Evolutionary conservation across 2,113 vertebrate species (phyloP).

Genomic region (Collichthys lucidus): DNA sequence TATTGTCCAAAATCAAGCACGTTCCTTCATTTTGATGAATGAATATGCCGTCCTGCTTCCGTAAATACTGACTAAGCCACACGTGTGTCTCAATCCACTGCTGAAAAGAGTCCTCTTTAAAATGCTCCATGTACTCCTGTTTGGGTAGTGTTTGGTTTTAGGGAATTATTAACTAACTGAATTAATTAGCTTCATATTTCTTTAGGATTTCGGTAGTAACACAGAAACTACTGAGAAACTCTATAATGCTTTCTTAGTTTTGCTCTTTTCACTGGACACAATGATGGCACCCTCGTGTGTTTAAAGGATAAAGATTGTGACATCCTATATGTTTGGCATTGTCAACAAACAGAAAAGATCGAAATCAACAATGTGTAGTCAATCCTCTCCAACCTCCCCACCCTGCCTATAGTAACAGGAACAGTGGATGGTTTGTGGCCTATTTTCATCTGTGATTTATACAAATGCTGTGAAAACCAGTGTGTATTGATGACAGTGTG

Average conservation of each 20-base stretch:
- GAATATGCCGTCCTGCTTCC: neutral
- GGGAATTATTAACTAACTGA: too few species aligned
- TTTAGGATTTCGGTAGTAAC: too few species aligned
- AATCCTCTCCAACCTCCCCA: too few species aligned
- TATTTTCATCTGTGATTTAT: neutral
- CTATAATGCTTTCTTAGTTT: neutral
- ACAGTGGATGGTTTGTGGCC: neutral
- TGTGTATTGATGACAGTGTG: neutral
- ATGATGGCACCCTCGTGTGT: neutral
- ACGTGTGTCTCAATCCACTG: neutral
- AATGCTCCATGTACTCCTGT: neutral
- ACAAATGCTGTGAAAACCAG: neutral
- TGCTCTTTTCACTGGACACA: neutral
- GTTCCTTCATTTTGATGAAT: neutral
- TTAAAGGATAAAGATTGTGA: neutral
- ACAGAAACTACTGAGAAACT: too few species aligned
- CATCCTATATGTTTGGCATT: too few species aligned
- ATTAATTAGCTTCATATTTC: too few species aligned
- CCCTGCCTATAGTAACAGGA: neutral
- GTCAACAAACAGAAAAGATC: too few species aligned
- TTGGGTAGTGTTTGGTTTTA: neutral
- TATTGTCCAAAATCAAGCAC: neutral
- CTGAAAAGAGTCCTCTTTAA: neutral
- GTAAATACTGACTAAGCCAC: neutral
- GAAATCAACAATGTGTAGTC: too few species aligned